phyloP scores from a whole-genome alignment of 2,113 vertebrate genomes.

The Formicarius rufipectus region DNA sequence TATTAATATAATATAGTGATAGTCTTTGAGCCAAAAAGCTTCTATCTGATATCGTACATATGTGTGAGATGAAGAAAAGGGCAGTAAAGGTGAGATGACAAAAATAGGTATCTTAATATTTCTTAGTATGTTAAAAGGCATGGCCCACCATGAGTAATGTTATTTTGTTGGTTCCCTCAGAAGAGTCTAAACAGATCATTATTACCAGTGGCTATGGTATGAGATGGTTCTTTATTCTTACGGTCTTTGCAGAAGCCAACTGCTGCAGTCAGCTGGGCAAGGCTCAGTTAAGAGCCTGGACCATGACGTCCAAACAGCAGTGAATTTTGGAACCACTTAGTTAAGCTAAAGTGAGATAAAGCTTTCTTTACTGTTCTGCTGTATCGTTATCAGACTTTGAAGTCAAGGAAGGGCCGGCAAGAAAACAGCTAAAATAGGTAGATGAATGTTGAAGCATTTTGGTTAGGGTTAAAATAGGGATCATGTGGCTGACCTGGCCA shows the following conservation, averaged over 20 bases:
- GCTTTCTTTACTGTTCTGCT: not conserved
- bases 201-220: not conserved
- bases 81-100: not conserved
- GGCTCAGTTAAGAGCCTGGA: not conserved
- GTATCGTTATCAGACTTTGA: not conserved
- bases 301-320: not conserved
- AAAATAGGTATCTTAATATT: not conserved
- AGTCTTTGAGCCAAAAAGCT: not conserved
- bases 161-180: not conserved
- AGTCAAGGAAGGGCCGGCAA: not conserved
- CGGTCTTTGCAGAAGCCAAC: not conserved
- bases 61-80: not conserved
- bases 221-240: not conserved
- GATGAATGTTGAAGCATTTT: not conserved
- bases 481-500: not conserved
- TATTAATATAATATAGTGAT: not conserved
- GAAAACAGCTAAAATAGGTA: not conserved
- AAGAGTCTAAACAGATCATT: not conserved
- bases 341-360: not conserved
- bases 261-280: not conserved
- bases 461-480: not conserved
- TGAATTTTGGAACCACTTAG: not conserved
- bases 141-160: not conserved
- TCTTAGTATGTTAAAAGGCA: not conserved
- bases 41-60: not conserved